Percentiles rank a stretch among this genome's conserved stretches.
Conservation (phyloP, 1,140 invertebrate genomes). For the Cotesia glomerata region DNA sequence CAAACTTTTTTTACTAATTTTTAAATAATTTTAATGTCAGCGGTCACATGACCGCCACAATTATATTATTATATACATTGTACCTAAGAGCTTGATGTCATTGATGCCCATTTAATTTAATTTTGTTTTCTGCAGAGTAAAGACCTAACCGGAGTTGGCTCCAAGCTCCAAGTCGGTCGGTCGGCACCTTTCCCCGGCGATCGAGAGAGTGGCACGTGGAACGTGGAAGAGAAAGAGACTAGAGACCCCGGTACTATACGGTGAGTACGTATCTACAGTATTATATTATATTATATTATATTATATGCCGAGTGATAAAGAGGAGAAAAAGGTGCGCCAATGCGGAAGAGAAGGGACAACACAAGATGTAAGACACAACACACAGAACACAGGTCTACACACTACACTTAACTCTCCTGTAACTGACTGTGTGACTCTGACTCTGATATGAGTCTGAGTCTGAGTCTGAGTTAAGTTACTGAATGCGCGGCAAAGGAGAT, state of each 20-base stretch:
- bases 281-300: neutral
- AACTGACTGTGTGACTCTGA: too few species aligned
- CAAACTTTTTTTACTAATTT: too few species aligned
- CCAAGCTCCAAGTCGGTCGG: neutral
- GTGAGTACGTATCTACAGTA: neutral
- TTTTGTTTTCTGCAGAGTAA: neutral
- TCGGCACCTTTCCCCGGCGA: conserved; percentile 4
- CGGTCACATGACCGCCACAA: too few species aligned
- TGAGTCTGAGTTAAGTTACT: neutral
- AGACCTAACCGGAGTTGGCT: neutral
- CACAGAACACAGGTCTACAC: too few species aligned
- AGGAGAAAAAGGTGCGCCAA: conserved; percentile 10
- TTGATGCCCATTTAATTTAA: neutral
- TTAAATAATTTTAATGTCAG: too few species aligned
- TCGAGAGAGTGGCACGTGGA: conserved; percentile 13
- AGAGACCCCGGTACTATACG: too few species aligned
- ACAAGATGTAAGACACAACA: neutral
- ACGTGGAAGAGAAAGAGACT: conserved; percentile 9
- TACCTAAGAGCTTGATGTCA: neutral
- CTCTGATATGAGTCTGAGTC: too few species aligned
- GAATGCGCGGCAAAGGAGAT: conserved; percentile 10
- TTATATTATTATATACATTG: neutral
- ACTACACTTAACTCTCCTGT: too few species aligned
- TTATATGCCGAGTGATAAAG: conserved; percentile 9
- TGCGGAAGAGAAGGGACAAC: conserved; percentile 28